Percentiles rank a stretch among this genome's conserved stretches.
Evolutionary conservation across 2,888 invertebrate genomes (phyloP).

Genomic region (Gonocerus acuteangulatus): DNA sequence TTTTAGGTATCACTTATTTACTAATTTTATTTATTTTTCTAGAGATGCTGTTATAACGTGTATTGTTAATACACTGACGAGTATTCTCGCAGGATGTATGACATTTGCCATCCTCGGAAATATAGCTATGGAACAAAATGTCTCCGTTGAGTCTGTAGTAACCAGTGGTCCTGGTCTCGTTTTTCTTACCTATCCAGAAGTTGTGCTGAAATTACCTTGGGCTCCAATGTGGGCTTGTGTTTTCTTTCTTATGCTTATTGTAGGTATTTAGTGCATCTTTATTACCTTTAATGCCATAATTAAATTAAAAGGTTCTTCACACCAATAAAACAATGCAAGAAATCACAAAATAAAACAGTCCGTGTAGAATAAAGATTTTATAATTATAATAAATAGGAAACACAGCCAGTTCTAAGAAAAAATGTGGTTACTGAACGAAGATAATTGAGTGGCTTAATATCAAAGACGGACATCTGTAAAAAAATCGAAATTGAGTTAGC

Average conservation of each 20-base stretch:
- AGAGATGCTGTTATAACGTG: slow-evolving; percentile 66
- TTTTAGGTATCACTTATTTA: too few relatives aligned
- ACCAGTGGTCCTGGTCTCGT: slow-evolving; percentile 64
- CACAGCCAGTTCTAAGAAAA: too few relatives aligned
- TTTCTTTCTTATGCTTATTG: slow-evolving; percentile 65
- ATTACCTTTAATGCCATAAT: not conserved
- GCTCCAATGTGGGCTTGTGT: slow-evolving; percentile 62
- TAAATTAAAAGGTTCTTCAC: too few relatives aligned
- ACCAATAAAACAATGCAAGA: too few relatives aligned
- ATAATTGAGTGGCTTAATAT: too few relatives aligned
- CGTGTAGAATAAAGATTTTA: too few relatives aligned
- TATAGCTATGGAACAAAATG: slow-evolving; percentile 51
- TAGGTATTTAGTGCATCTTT: slow-evolving; percentile 41
- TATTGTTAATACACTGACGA: slow-evolving; percentile 62
- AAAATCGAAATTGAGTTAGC: too few relatives aligned
- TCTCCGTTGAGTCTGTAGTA: slow-evolving; percentile 49
- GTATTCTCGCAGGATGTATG: slow-evolving; percentile 64
- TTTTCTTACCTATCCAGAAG: slow-evolving; percentile 67
- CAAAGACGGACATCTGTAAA: too few relatives aligned
- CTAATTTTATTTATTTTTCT: too few relatives aligned
- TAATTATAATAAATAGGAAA: too few relatives aligned
- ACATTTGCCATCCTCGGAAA: slow-evolving; percentile 69
- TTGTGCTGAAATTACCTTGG: slow-evolving; percentile 62
- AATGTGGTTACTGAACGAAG: too few relatives aligned
- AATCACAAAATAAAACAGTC: too few relatives aligned